Evolutionary conservation across 1,140 invertebrate genomes (phyloP), one percentile per base, ranked within the genome.

Genomic region (Tetramorium simillimum): DNA sequence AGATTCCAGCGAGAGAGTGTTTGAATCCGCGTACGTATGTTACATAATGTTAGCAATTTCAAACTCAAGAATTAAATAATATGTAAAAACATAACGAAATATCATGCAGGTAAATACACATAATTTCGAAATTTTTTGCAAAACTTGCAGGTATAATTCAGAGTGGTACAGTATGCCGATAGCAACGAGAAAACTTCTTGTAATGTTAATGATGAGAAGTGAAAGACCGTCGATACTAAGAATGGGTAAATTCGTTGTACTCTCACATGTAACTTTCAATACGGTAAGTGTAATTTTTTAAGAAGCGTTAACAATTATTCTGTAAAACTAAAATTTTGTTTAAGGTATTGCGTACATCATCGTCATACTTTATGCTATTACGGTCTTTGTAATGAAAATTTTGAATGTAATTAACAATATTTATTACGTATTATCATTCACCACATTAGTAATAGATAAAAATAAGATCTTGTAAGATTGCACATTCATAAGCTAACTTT

Each of bases 271-370:
- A 37, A 82, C 51, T 60, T 82, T 82, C 14, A 60, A 70, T 46
- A 28, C 24, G n/a, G 80, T 82, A 37, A 82, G 80, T 60, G 14
- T 43, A 60, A 33, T 58, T 60, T n/a, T 72, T 60, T n/a, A 14
- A 4, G 16, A 18, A 46, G 40, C 18, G 12, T 62, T 33, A 33
- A 1, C 12, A 12, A n/a, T 4, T 14, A 46, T 7, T 46, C 2
- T 51, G n/a, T 28, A 3, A 3, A 28, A 70, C 43, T 67, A 37
- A 16, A 18, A 33, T 37, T 21, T 56, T 53, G n/a, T 90, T 91
- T 51, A 85, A 92, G 92, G 78, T 92, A 3, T 40, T 88, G 10
- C 82, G 80, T 16, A 81, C 84, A 2, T 91, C 89, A 63, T 81
- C n/a, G 28, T 76, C 67, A 73, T 82, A 82, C 5, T 82, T 82